Base-by-base conservation (phyloP, 2,113 vertebrate genomes). In the Hippocampus barbouri region DNA sequence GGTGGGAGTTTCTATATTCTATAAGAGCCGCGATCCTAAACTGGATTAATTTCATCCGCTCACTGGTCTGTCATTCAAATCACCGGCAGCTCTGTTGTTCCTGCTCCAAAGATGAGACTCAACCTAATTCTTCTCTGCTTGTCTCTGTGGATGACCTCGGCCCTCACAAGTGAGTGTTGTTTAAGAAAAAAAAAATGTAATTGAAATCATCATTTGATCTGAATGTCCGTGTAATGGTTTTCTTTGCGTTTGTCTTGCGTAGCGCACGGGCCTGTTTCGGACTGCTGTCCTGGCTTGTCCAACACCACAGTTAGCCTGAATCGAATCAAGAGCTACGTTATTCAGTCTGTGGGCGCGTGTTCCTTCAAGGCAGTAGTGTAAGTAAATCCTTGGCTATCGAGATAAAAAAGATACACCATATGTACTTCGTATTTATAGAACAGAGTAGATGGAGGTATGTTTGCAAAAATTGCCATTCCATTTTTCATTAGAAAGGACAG, bases 161-260 rank as follows among this genome's bases (percentile, higher is more conserved):
- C 66, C 69, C 21, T 68, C 20, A 70, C 81, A 70, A 43, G 91
- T 92, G 57, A 88, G 91, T 90, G 60, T 18, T 2, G 7, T 14
- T 38, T 30, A 30, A 30, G 2, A 30, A 38, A 38, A 34, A 34
- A 34, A 51, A 43, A 38, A 41, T 9, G 0, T 30, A 4, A 2
- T 18, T 59, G 5, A 16, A 0, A n/a, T 66, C 10, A 62, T 5
- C 9, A 11, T 61, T 14, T 18, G 16, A 1, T 73, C 1, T 10
- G 15, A 70, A 3, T 56, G n/a, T 23, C 6, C 15, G 18, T 5
- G 18, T 64, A 71, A 66, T 47, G 8, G 25, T 54, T 66, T 20
- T 62, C 21, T 82, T 51, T 74, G 1, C 21, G 10, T 72, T 14
- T 69, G 27, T 73, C 7, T 49, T 43, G 11, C 82, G 8, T 57